Conservation (phyloP, 2,113 vertebrate species). For the Oreochromis spilurus region DNA sequence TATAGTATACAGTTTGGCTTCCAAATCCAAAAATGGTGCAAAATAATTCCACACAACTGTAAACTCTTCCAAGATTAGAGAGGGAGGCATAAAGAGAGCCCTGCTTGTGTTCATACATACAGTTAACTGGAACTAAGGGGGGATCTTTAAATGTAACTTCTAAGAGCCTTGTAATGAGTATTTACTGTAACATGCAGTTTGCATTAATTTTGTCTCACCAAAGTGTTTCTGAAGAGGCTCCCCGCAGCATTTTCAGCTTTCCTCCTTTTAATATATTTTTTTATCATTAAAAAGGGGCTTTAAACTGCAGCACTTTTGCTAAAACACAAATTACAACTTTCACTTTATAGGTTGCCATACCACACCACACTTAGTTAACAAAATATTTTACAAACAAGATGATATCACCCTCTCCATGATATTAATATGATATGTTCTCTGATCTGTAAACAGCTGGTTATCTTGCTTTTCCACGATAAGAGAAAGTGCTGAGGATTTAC, state of each 20-base stretch:
- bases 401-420: constrained; percentile 86
- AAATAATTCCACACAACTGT: neutral
- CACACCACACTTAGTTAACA: constrained; percentile 79
- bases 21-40: neutral
- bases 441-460: constrained; percentile 99
- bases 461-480: constrained; percentile 99
- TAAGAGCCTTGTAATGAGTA: constrained; percentile 1
- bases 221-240: neutral
- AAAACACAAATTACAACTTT: constrained; percentile 61
- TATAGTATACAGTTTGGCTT: neutral
- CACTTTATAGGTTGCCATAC: constrained; percentile 67
- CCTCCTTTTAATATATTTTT: neutral
- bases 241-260: neutral
- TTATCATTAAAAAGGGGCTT: constrained; percentile 2
- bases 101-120: neutral
- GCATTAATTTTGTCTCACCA: neutral
- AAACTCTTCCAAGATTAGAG: neutral
- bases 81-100: neutral
- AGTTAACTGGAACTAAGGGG: neutral
- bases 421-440: constrained; percentile 99
- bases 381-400: constrained; percentile 82
- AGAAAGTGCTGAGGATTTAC: constrained; percentile 98
- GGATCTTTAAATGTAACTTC: neutral
- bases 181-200: constrained; percentile 21
- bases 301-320: constrained; percentile 27